Conservation (phyloP, 2,888 invertebrate species). For the Spisula subtruncata region DNA sequence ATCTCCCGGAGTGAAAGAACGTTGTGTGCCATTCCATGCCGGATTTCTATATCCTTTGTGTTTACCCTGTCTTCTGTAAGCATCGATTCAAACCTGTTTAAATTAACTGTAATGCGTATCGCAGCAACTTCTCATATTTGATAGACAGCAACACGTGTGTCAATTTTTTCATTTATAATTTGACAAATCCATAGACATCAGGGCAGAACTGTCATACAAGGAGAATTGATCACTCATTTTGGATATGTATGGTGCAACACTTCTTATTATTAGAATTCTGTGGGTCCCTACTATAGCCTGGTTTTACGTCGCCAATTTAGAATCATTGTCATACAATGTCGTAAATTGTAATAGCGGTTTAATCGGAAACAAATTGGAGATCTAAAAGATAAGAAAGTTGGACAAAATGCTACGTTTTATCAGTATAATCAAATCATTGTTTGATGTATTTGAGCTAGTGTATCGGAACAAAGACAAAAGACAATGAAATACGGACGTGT, state of each 20-base stretch:
- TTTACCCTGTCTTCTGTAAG: background rate
- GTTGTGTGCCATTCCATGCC: no score
- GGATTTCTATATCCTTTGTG: background rate
- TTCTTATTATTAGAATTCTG: constrained; percentile 1
- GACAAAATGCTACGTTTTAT: background rate
- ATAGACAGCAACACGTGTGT: constrained; percentile 28
- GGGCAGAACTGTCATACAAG: constrained; percentile 23
- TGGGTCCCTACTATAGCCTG: no score
- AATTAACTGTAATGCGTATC: constrained; percentile 26
- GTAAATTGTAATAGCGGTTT: constrained; percentile 9
- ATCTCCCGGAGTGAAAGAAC: no score
- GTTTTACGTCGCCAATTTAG: constrained; percentile 4
- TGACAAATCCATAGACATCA: constrained; percentile 29
- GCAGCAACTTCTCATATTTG: constrained; percentile 13
- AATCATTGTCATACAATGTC: background rate
- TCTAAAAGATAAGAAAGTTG: background rate
- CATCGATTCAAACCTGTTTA: background rate
- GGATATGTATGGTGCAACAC: constrained; percentile 28
- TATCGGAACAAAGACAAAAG: background rate
- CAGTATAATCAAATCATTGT: background rate
- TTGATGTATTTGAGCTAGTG: background rate
- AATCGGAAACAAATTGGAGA: constrained; percentile 8
- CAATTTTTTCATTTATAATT: constrained; percentile 28
- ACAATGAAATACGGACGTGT: no score
- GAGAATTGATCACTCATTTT: constrained; percentile 24